phyloP scores from a whole-genome alignment of 2,797 vertebrate species.

The Chrysocyon brachyurus region DNA sequence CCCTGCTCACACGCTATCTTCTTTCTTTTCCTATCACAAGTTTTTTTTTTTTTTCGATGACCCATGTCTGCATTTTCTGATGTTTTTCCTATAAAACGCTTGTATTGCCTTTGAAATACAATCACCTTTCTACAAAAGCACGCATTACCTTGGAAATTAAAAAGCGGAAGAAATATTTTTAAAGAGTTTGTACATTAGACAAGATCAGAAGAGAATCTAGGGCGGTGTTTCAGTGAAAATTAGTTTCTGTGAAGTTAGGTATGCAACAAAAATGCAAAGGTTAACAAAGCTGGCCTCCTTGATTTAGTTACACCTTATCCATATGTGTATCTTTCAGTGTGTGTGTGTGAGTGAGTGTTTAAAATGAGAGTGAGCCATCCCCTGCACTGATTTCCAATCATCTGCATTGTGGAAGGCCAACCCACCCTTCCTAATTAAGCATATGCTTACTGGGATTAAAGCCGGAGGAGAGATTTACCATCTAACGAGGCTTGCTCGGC shows the following conservation, averaged over 20 bases:
- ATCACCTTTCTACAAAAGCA: conserved; percentile 39
- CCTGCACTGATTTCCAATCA: conserved; percentile 82
- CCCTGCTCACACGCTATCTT: not conserved
- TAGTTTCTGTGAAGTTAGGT: conserved; percentile 54
- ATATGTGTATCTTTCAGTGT: not conserved
- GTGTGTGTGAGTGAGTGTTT: not conserved
- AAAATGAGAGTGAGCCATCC: conserved; percentile 85
- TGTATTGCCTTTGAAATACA: not conserved
- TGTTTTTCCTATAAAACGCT: conserved; percentile 6
- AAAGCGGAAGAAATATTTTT: not conserved
- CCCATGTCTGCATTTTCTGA: conserved; percentile 3
- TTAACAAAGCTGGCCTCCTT: not conserved
- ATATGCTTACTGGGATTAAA: conserved; percentile 85
- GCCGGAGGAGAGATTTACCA: conserved; percentile 45
- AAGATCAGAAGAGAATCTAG: not conserved
- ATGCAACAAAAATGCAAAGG: not conserved
- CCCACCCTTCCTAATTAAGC: conserved; percentile 86
- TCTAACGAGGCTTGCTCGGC: conserved; percentile 82
- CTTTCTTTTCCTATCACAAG: not conserved
- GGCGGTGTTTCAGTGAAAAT: conserved; percentile 15
- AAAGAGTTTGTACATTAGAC: not conserved
- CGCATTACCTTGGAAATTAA: conserved; percentile 39
- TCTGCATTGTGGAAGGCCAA: conserved; percentile 83
- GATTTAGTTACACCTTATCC: not conserved
- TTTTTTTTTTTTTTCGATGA: conserved; percentile 29